Conservation (phyloP, 2,113 vertebrate genomes). For the Chloebia gouldiae region DNA sequence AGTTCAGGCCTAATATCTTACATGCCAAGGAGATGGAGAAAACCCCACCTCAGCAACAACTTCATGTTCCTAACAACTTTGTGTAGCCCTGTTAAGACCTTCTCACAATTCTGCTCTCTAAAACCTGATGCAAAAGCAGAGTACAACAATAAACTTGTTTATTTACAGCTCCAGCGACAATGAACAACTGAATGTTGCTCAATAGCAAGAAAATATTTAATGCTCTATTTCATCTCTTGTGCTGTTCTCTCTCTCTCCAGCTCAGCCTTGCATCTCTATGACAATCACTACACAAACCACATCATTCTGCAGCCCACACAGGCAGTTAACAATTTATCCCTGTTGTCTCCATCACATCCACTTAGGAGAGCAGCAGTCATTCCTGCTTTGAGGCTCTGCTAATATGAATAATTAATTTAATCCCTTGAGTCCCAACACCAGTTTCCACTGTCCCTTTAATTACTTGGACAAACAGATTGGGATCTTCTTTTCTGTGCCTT, state of each 20-base stretch:
- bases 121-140: not conserved
- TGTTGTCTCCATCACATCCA: constrained; percentile 9
- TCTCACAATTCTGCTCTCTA: not conserved
- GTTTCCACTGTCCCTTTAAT: not conserved
- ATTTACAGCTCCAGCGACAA: not conserved
- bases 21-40: not conserved
- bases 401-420: constrained; percentile 24
- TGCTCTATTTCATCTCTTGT: not conserved
- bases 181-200: not conserved
- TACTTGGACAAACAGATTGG: not conserved
- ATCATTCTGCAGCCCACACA: constrained; percentile 47
- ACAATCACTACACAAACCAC: constrained; percentile 39
- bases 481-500: not conserved
- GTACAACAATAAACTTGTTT: not conserved
- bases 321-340: constrained; percentile 38
- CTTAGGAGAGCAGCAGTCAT: not conserved
- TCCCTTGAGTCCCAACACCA: not conserved
- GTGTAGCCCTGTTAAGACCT: not conserved
- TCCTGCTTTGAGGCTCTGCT: not conserved
- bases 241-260: not conserved
- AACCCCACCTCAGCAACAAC: too few relatives aligned
- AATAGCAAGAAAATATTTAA: constrained; percentile 1
- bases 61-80: not conserved
- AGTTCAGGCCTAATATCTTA: not conserved
- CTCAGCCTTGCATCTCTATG: constrained; percentile 43